phyloP scores from a whole-genome alignment of 2,888 invertebrate species.

The Gastracanthus pulcherrimus region DNA sequence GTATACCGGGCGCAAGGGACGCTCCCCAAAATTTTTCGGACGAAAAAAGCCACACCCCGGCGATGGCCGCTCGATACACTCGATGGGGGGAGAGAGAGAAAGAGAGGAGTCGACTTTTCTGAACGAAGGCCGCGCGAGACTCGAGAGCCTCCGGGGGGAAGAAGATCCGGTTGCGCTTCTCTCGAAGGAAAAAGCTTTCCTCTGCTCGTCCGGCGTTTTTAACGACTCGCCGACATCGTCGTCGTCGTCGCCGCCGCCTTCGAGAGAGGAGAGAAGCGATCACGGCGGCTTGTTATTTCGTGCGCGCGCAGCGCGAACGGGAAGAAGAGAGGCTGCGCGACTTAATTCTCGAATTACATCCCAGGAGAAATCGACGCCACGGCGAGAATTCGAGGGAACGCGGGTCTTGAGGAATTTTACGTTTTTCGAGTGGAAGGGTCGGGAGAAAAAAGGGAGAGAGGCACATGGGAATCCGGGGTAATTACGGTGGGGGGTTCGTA shows the following conservation, averaged over 20 bases:
- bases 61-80: conserved; percentile 8
- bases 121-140: no score
- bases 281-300: conserved; percentile 49
- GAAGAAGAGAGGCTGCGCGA: conserved; percentile 24
- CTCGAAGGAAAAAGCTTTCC: conserved; percentile 21
- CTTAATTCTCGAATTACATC: conserved; percentile 55
- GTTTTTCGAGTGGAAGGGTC: conserved; percentile 9
- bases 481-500: neutral
- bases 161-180: conserved; percentile 46
- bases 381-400: neutral
- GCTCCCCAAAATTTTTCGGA: conserved; percentile 41
- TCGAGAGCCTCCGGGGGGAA: conserved; percentile 6
- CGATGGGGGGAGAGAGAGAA: neutral
- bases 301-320: neutral
- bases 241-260: neutral
- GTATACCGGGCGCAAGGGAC: conserved; percentile 21
- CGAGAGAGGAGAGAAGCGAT: neutral
- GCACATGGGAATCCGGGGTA: conserved; percentile 39
- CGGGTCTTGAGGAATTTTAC: conserved; percentile 5
- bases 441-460: neutral
- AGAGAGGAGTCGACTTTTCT: conserved; percentile 30
- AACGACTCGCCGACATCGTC: conserved; percentile 23
- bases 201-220: conserved; percentile 24
- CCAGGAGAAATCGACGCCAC: conserved; percentile 44
- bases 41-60: conserved; percentile 53